Base-by-base conservation (phyloP, 2,888 invertebrate species). In the Diplazon laetatorius region DNA sequence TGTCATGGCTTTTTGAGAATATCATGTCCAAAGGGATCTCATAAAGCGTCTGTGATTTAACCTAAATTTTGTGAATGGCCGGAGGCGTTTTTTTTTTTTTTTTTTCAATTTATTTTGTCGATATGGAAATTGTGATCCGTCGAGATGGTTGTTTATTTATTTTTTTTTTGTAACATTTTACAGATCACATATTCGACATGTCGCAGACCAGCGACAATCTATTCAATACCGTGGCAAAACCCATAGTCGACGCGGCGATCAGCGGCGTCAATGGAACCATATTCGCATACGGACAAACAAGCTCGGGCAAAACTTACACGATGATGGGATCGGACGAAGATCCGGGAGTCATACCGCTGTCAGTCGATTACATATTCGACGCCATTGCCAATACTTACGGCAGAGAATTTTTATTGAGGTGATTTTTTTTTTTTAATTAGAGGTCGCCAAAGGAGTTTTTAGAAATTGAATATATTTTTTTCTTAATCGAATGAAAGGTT, bases 241-340 rank as follows among this genome's bases (percentile, higher is more conserved):
- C 95, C 0, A 95, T 96, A 79, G 94, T 96, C 1, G 93, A 94
- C 79, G 93, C 95, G 0, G 94, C 95, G 0, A 92, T 95, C 12
- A 93, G 93, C 80, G 97, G 97, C 1, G 94, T 96, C 84, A 96
- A 97, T 89, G 97, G 96, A 1, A 97, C 97, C 0, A 95, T 98
- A 82, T 97, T 98, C 91, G 97, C 97, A 0, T 98, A 98, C 89
- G 97, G 97, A 6, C 97, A 97, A 90, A 97, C 97, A 3, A 96
- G 97, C 0, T 97, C 97, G 0, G 98, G 97, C 68, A 97, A 97
- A 91, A 97, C 97, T 0, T 95, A 95, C 85, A 97, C 96, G 0
- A 96, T 97, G 95, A 93, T 95, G 88, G 98, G 98, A 0, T 93
- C 93, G 37, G 91, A 92, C 0, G 85, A 91, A 0, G 93, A 94